phyloP scores from a whole-genome alignment of 1,140 invertebrate genomes.

The Drosophila parabipectinata region DNA sequence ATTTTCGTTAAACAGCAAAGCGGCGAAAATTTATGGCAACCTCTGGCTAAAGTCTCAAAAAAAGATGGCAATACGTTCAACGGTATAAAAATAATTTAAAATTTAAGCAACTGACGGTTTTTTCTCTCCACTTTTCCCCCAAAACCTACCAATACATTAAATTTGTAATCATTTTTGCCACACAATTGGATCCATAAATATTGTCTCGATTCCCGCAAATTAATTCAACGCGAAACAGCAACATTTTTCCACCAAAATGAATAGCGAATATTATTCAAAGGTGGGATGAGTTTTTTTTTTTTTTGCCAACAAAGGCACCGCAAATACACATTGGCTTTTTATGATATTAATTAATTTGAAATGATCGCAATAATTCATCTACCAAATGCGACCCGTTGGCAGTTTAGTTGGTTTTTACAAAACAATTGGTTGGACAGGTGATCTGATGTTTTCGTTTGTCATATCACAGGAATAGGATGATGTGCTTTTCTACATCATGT shows the following conservation, averaged over 20 bases:
- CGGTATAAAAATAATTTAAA: neutral
- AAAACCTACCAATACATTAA: conserved; percentile 22
- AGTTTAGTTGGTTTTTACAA: conserved; percentile 47
- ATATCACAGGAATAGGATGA: conserved; percentile 10
- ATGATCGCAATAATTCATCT: conserved; percentile 56
- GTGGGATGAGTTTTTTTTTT: neutral
- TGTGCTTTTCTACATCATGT: conserved; percentile 25
- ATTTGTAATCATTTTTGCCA: conserved; percentile 25
- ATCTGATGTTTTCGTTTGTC: conserved; percentile 29
- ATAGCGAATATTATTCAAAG: neutral
- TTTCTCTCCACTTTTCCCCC: neutral
- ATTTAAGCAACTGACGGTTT: neutral
- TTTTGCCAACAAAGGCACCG: conserved; percentile 57
- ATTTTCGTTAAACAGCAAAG: conserved; percentile 64
- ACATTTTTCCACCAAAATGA: conserved; percentile 8
- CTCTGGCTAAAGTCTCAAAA: conserved; percentile 15
- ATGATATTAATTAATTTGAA: conserved; percentile 77
- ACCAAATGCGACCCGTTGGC: conserved; percentile 46
- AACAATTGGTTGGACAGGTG: conserved; percentile 63
- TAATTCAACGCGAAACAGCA: conserved; percentile 35
- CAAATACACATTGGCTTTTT: conserved; percentile 67
- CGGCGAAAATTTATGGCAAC: conserved; percentile 39
- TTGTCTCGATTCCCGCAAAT: conserved; percentile 41
- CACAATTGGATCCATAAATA: conserved; percentile 47
- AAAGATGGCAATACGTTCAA: conserved; percentile 9